phyloP scores from a whole-genome alignment of 2,797 vertebrate genomes.

The Sebastes wilsoni region DNA sequence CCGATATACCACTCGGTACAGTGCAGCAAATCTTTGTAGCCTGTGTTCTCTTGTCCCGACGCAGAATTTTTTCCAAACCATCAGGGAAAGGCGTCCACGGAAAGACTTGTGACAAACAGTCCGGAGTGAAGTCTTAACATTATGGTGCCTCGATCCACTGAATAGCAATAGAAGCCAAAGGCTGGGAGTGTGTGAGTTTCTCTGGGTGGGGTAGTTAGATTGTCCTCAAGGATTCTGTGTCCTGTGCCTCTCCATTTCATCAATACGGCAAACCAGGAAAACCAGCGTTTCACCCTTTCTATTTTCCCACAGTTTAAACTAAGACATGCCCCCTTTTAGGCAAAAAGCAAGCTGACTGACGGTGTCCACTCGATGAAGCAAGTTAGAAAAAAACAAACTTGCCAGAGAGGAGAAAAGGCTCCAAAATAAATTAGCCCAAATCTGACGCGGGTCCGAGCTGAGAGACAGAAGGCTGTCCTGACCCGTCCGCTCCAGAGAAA shows the following conservation, averaged over 20 bases:
- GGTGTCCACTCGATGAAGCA: neutral
- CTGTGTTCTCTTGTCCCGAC: neutral
- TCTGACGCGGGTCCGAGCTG: constrained; percentile 9
- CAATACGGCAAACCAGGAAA: constrained; percentile 45
- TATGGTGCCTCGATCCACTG: constrained; percentile 21
- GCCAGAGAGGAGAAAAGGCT: neutral
- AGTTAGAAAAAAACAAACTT: constrained; percentile 14
- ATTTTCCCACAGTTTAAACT: neutral
- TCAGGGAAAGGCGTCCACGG: constrained; percentile 27
- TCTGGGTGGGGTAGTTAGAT: constrained; percentile 58
- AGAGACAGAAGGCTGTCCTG: constrained; percentile 40
- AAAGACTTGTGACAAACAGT: constrained; percentile 26
- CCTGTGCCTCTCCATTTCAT: constrained; percentile 61
- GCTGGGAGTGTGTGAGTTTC: constrained; percentile 19
- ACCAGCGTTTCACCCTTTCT: constrained; percentile 34
- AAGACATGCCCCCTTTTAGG: constrained; percentile 1
- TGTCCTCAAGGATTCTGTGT: constrained; percentile 57
- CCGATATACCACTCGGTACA: neutral
- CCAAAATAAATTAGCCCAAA: constrained; percentile 44
- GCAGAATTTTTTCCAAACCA: constrained; percentile 1
- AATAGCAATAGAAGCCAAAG: constrained; percentile 22
- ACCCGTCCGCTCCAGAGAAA: constrained; percentile 50
- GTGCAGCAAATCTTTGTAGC: constrained; percentile 12
- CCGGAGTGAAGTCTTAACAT: constrained; percentile 28
- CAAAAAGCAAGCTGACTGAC: constrained; percentile 23